Evolutionary conservation across 1,140 invertebrate genomes (phyloP).

Genomic region (Drosophila santomea): DNA sequence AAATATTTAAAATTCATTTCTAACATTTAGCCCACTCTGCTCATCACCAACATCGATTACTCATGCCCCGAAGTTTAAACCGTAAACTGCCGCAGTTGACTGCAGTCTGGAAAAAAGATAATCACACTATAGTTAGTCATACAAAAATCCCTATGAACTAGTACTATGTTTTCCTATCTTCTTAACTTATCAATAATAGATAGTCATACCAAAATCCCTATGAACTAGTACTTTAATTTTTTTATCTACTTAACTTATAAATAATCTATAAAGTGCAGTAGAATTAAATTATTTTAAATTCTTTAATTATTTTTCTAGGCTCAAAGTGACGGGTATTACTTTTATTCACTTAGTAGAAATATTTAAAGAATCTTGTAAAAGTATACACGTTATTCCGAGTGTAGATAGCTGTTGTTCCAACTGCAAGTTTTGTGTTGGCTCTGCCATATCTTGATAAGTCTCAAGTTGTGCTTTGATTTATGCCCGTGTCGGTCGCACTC

Average conservation of each 20-base stretch:
- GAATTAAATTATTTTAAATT: no score
- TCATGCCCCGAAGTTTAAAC: slow-evolving; percentile 35
- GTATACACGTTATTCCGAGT: background rate
- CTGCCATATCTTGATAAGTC: slow-evolving; percentile 20
- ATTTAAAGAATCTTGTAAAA: no score
- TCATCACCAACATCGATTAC: slow-evolving; percentile 47
- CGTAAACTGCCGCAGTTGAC: slow-evolving; percentile 9
- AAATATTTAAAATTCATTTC: slow-evolving; percentile 84
- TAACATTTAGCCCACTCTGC: slow-evolving; percentile 61
- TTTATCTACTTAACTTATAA: background rate
- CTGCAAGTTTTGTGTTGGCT: slow-evolving; percentile 37
- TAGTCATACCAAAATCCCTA: background rate
- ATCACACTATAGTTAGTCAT: background rate
- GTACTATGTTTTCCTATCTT: no score
- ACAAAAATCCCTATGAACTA: no score
- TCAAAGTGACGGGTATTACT: no score
- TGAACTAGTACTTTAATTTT: no score
- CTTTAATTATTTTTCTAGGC: no score
- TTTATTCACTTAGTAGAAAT: no score
- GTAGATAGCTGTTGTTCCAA: slow-evolving; percentile 54
- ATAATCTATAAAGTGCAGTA: no score
- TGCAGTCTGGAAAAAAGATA: background rate
- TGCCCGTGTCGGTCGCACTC: slow-evolving; percentile 53
- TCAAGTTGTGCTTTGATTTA: slow-evolving; percentile 67
- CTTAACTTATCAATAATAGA: background rate